Evolutionary conservation across 2,113 vertebrate species (phyloP).

Genomic region (Istiophorus platypterus): DNA sequence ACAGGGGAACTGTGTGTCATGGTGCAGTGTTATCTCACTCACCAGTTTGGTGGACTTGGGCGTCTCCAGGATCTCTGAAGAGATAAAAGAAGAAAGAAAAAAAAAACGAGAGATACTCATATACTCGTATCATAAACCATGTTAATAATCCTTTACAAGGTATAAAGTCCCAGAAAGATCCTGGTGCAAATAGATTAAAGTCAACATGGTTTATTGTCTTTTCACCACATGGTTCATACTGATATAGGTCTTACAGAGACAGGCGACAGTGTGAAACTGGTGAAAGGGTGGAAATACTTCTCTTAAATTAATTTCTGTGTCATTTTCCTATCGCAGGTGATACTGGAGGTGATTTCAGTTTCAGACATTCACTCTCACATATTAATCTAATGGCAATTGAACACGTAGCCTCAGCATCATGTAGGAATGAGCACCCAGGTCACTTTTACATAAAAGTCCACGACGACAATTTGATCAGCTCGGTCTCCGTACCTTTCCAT

Average conservation of each 20-base stretch:
- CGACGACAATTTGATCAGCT: too few relatives aligned
- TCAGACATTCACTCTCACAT: too few relatives aligned
- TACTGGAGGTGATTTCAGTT: too few relatives aligned
- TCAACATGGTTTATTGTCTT: constrained; percentile 13
- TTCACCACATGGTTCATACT: constrained; percentile 22
- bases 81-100: constrained; percentile 31
- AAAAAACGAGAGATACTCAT: constrained; percentile 20
- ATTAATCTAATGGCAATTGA: too few relatives aligned
- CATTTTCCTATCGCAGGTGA: too few relatives aligned
- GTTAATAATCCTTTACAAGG: neutral
- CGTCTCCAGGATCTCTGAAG: constrained; percentile 83
- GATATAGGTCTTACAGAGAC: neutral
- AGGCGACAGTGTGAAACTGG: neutral
- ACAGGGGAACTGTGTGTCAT: neutral
- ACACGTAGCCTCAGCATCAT: too few relatives aligned
- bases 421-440: too few relatives aligned
- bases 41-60: constrained; percentile 90
- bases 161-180: constrained; percentile 32
- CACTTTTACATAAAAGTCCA: too few relatives aligned
- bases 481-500: too few relatives aligned
- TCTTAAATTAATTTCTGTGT: too few relatives aligned
- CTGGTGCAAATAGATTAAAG: constrained; percentile 3
- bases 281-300: neutral
- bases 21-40: constrained; percentile 75
- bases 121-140: neutral